These are phyloP conservation scores for Hermatobates lingyangjiaoensis DNA, from an alignment of 1,140 invertebrate species.

Conservation along the genomic window DNA sequence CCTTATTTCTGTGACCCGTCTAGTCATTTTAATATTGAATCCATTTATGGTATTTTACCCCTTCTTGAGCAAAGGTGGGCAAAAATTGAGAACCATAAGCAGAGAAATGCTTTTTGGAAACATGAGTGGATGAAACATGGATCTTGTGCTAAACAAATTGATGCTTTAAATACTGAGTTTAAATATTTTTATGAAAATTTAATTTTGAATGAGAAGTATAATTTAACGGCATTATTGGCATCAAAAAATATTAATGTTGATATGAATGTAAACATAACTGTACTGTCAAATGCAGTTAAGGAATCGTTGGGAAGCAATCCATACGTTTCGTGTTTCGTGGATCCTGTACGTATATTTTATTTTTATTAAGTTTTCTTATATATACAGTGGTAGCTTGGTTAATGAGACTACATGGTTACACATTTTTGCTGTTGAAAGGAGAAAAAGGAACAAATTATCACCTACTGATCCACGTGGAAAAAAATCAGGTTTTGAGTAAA, in stretches of 20 bases:
- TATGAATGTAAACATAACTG: slow-evolving; percentile 31
- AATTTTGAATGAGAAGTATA: slow-evolving; percentile 36
- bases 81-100: slow-evolving; percentile 38
- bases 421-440: too few species aligned
- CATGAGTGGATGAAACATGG: slow-evolving; percentile 77
- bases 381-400: too few species aligned
- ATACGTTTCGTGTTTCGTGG: slow-evolving; percentile 36
- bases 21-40: slow-evolving; percentile 37
- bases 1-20: slow-evolving; percentile 47
- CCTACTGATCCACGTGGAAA: too few species aligned
- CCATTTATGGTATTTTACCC: slow-evolving; percentile 34
- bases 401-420: too few species aligned
- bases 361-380: too few species aligned
- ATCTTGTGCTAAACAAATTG: slow-evolving; percentile 45
- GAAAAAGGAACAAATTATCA: too few species aligned
- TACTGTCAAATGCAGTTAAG: slow-evolving; percentile 36
- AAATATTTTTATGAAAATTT: slow-evolving; percentile 56
- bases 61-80: slow-evolving; percentile 48
- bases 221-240: slow-evolving; percentile 38
- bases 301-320: slow-evolving; percentile 34
- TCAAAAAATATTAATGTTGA: slow-evolving; percentile 36
- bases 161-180: slow-evolving; percentile 37
- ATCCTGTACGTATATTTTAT: slow-evolving; percentile 23
- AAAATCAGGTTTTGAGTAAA: too few species aligned
- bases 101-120: slow-evolving; percentile 45